Evolutionary conservation across 2,113 vertebrate genomes (phyloP).

Genomic region (Vanacampus margaritifer): DNA sequence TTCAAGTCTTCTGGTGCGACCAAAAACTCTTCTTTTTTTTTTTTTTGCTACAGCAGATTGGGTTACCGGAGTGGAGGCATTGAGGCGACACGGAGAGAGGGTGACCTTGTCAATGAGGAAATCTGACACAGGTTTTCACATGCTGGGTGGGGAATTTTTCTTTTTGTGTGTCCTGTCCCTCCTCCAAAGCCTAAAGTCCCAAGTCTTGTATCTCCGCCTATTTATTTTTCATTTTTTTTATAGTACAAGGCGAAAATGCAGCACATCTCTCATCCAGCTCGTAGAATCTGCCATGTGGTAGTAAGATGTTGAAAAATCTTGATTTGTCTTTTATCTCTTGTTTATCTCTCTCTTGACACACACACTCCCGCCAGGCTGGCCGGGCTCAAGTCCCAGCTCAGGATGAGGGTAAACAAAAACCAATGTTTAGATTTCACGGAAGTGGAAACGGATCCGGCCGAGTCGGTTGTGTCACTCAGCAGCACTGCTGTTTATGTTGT

Average conservation of each 20-base stretch:
- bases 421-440: constrained; percentile 66
- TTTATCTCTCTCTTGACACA: constrained; percentile 12
- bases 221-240: constrained; percentile 50
- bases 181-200: constrained; percentile 10
- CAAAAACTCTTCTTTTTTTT: constrained; percentile 34
- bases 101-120: constrained; percentile 69
- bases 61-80: constrained; percentile 44
- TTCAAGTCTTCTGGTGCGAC: constrained; percentile 40
- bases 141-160: constrained; percentile 60
- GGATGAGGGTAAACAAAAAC: constrained; percentile 58
- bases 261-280: constrained; percentile 36
- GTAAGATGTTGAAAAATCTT: background rate
- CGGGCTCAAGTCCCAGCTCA: constrained; percentile 26
- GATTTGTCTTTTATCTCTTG: background rate
- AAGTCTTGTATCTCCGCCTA: constrained; percentile 37
- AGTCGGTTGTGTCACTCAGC: constrained; percentile 59
- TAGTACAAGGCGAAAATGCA: constrained; percentile 19
- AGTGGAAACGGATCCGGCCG: constrained; percentile 58
- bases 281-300: constrained; percentile 11
- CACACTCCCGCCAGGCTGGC: background rate
- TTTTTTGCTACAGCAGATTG: constrained; percentile 56
- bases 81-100: constrained; percentile 58
- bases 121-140: constrained; percentile 69
- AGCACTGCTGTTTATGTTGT: constrained; percentile 55
- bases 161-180: background rate